Evolutionary conservation across 1,140 invertebrate genomes (phyloP), one percentile per base, ranked within the genome.

Genomic region (Drosophila funebris): DNA sequence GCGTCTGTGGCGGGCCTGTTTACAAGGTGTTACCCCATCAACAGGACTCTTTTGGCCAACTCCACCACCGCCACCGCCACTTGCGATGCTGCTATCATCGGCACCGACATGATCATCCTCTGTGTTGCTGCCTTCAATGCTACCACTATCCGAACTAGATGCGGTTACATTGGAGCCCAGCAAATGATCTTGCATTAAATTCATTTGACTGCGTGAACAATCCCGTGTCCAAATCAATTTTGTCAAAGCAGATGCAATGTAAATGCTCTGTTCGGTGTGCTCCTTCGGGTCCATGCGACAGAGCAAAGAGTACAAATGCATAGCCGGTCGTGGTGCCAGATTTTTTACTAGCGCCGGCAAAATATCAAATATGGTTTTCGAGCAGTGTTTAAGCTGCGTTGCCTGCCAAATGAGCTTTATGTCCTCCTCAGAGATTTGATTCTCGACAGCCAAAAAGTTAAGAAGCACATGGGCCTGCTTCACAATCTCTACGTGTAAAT

Each of bases 401-500:
- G 97, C 96, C 82, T 96, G 95, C 97, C 97, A 99, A 43, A 99
- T 97, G 22, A 96, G 95, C 90, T 98, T 97, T 69, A 99, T 95
- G 82, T 99, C 97, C 67, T 97, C 96, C 44, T 96, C 95, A 0
- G 96, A 97, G 13, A 99, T 96, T 61, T 97, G 94, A 33, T 96
- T 96, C 91, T 98, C 97, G 92, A 97, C 96, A 0, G 97, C 97
- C 18, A 99, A 92, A 90, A 98, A 98, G 87, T 97, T 98, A 8
- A 98, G 92, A 46, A 98, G 96, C 72, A 98, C 96, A 90, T 98
- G 97, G 76, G 97, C 97, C 83, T 98, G 97, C 92, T 99, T 99
- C 27, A 99, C 92, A 91, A 97, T 95, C 93, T 98, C 97, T 29
- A 98, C 97, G 93, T 99, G 98, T 56, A 98, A 93, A 94, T 99